Evolutionary conservation across 2,113 vertebrate genomes (phyloP).

Genomic region (Naja naja): DNA sequence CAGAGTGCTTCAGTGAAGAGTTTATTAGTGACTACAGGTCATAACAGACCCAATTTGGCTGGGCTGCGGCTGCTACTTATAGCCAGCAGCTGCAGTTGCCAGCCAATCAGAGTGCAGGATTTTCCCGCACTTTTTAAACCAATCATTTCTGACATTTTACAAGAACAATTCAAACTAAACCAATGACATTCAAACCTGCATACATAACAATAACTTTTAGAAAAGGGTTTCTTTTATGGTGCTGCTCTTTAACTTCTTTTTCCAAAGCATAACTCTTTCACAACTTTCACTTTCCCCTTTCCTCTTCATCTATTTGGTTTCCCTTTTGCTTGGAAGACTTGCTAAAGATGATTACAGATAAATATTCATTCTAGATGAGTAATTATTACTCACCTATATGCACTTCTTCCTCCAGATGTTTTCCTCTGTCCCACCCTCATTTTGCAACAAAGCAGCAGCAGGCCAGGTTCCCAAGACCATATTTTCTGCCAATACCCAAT

Average conservation of each 20-base stretch:
- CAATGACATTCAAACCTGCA: no score
- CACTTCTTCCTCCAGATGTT: neutral
- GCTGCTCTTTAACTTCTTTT: neutral
- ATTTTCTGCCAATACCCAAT: neutral
- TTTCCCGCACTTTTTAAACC: no score
- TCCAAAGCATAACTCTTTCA: no score
- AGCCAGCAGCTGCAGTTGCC: no score
- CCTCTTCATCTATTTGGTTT: neutral
- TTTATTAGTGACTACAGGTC: no score
- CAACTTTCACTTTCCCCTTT: neutral
- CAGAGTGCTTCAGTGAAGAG: no score
- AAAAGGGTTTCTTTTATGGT: neutral
- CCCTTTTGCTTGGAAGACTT: neutral
- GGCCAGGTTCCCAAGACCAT: neutral
- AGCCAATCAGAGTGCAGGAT: no score
- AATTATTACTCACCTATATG: neutral
- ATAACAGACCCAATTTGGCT: no score
- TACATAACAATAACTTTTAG: no score
- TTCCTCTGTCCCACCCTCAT: neutral
- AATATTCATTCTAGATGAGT: neutral
- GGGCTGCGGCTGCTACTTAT: no score
- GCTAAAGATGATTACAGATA: neutral
- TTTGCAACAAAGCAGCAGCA: neutral
- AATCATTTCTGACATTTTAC: no score
- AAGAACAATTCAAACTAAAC: no score